Evolutionary conservation across 2,888 invertebrate genomes (phyloP), one percentile per base, ranked within the genome.

Genomic region (Dryobotodes eremita): DNA sequence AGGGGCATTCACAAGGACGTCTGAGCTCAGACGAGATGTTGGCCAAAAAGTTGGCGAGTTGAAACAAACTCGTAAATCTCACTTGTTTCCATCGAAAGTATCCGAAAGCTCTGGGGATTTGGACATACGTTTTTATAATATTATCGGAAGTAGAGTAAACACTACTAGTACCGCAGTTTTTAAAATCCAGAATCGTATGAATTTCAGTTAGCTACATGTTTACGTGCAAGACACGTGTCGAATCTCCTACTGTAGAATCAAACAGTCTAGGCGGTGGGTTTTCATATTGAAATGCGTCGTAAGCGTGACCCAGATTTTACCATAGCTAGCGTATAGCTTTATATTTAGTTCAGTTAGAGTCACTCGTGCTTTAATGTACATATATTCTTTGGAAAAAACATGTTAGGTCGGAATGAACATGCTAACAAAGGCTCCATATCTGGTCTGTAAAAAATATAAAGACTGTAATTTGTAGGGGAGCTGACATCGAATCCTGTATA

Each of bases 1-100:
- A 73, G 83, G 84, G 85, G 77, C 88, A 85, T 83, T 79, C 79
- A 68, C 89, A 89, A 90, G 89, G 89, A 85, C 85, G 85, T 86
- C 79, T 78, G 77, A 66, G 77, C 79, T 70, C n/a, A 72, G 69
- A 65, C 71, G 71, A 80, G 42, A 73, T 75, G 36, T 81, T 82
- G 71, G 77, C 7, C 46, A 64, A 79, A 81, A 83, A 68, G 50
- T 82, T 87, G 66, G 78, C 46, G 20, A 20, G 64, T 61, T 69
- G 65, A 65, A 50, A 50, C 68, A 50, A 74, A 71, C 46, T 71
- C 70, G 31, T 77, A 75, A 73, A 77, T 84, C 55, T 69, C 13
- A 17, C 46, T 42, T 71, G 73, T 64, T 73, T 55, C 61, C 31
- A 15, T 42, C 46, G 50, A 36, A 75, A 79, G 36, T 59, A 50